Evolutionary conservation across 2,113 vertebrate genomes (phyloP).

Genomic region (Strix aluco): DNA sequence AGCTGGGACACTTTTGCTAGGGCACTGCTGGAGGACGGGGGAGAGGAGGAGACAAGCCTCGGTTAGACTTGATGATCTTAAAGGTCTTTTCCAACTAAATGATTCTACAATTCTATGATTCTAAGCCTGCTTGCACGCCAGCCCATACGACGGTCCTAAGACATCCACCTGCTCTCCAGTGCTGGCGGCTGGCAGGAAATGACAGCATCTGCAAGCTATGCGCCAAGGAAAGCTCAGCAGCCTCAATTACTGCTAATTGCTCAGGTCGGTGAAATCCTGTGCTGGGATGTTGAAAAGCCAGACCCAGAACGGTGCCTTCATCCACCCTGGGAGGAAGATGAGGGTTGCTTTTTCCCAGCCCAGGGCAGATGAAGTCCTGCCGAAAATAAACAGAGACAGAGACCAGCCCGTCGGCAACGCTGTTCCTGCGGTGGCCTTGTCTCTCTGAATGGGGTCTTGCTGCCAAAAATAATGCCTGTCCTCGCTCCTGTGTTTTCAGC

Average conservation of each 20-base stretch:
- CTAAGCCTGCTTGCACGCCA: background rate
- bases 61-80: background rate
- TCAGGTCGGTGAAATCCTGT: background rate
- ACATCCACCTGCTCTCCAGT: slow-evolving; percentile 1
- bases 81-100: background rate
- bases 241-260: slow-evolving; percentile 12
- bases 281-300: background rate
- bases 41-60: background rate
- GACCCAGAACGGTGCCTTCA: background rate
- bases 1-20: background rate
- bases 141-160: background rate
- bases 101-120: background rate
- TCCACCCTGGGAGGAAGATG: background rate
- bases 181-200: slow-evolving; percentile 27
- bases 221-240: background rate
- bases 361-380: slow-evolving; percentile 4
- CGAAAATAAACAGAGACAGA: slow-evolving; percentile 10
- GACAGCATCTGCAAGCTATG: background rate
- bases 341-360: background rate
- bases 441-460: slow-evolving; percentile 6
- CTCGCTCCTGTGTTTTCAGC: slow-evolving; percentile 32
- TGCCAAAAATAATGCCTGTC: slow-evolving; percentile 60
- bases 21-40: background rate
- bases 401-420: background rate
- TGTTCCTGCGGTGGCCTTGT: background rate